Base-by-base conservation (phyloP, 2,113 vertebrate species). In the Rattus norvegicus region DNA sequence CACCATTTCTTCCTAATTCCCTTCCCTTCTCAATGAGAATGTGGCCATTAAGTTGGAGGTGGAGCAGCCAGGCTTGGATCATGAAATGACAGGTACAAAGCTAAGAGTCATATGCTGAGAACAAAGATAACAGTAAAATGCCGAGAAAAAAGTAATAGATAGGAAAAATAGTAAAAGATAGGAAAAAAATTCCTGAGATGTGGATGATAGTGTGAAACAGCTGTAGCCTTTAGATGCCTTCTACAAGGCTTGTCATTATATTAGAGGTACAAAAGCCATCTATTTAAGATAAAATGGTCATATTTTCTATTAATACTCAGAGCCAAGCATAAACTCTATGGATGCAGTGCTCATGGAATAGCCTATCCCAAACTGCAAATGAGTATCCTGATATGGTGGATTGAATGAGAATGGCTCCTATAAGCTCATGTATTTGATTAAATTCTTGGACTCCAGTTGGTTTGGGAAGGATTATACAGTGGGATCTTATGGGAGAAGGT, bases 301-400 rank as follows among this genome's bases (percentile, higher is more conserved):
- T 9, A 5, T 86, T 95, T 94, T 94, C 39, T 91, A 7, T 84
- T 97, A 88, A 49, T 84, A 75, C 69, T 73, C 17, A 92, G 79
- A 88, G 22, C n/a, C 43, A 87, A 95, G 73, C 84, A 56, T 69
- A 89, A 88, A 85, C 56, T 17, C 70, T 81, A 1, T 19, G 77
- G 49, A 75, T 81, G 63, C 3, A 88, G 7, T 93, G 59, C 47
- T 73, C 69, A n/a, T 59, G 63, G 56, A 91, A n/a, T 70, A 73
- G 61, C 39, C 59, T 86, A 67, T 93, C 67, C 54, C 47, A 77
- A 90, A 70, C 6, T 90, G 0, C 20, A 94, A 88, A 90, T 83
- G 10, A 93, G 33, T n/a, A 56, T 4, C 10, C 33, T 22, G 56
- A 24, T 3, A 17, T 56, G 33, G 9, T 54, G 17, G 79, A 22